These are phyloP conservation scores for Glyptemys insculpta DNA, from an alignment of 2,797 vertebrate species.

Conservation along the genomic window DNA sequence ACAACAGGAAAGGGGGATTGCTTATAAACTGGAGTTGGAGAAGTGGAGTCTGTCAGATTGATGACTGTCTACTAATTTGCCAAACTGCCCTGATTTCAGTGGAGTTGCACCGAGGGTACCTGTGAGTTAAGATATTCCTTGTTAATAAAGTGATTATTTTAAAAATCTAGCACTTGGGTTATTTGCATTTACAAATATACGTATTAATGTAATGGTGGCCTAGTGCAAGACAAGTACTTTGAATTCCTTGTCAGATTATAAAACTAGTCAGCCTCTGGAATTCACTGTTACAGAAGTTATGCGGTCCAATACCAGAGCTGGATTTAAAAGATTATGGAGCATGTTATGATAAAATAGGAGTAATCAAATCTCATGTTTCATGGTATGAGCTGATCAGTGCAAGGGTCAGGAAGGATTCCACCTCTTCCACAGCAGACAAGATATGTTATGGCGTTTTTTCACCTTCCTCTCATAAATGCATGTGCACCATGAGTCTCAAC, in stretches of 20 bases:
- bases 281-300: not conserved
- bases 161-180: not conserved
- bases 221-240: not conserved
- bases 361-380: not conserved
- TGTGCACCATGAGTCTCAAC: accelerated
- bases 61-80: not conserved
- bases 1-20: not conserved
- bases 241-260: not conserved
- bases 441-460: not conserved
- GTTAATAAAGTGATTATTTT: not conserved
- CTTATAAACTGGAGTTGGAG: not conserved
- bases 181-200: not conserved
- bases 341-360: not conserved
- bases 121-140: not conserved
- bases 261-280: not conserved
- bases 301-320: not conserved
- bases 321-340: not conserved
- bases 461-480: not conserved
- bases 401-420: not conserved
- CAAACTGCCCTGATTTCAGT: not conserved
- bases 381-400: not conserved
- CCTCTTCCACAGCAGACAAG: not conserved
- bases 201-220: not conserved
- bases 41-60: not conserved
- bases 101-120: not conserved